Evolutionary conservation across 2,113 vertebrate genomes (phyloP), one percentile per base, ranked within the genome.

Genomic region (Turdus rufiventris): DNA sequence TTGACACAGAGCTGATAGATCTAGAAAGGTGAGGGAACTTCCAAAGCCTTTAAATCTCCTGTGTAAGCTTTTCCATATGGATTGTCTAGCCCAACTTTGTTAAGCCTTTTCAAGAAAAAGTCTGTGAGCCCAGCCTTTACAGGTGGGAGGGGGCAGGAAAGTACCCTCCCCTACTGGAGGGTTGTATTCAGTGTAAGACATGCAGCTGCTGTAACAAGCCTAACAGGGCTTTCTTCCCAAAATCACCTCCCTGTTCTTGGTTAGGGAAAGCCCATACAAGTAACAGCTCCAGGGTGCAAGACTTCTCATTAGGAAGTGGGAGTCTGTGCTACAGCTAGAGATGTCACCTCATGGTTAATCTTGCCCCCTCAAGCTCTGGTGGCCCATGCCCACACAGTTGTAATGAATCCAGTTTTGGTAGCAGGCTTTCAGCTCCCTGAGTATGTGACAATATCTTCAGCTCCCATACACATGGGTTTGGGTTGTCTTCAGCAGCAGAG

Each of bases 51-150:
- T 31, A 20, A 3, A 2, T 7, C 34, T 66, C 40, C 42, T 9
- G 2, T 28, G 48, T 15, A 42, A 34, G 31, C 24, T 36, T 50
- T 34, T 53, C 31, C 40, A 61, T 47, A 26, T 0, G 1, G 24
- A 15, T 17, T 43, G 7, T 48, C 28, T 40, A 24, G 24, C 3
- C 6, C 7, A 40, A 10, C 23, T 11, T 19, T 0, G 0, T 57
- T 36, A 74, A 62, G 21, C 26, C 48, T 61, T 79, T 42, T 25
- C 38, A 23, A 53, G 53, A 23, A 29, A 38, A 28, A 38, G 14
- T 5, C 6, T 4, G 8, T 15, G 26, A 76, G 36, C n/a, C n/a
- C 12, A 33, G 33, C 26, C 33, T 54, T 24, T 24, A 65, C 10
- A 16, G 16, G 18, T 29, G 16, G 34, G 16, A 13, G 16, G 5